These are phyloP conservation scores for Calcarius ornatus DNA, from an alignment of 2,113 vertebrate genomes.

Conservation along the genomic window DNA sequence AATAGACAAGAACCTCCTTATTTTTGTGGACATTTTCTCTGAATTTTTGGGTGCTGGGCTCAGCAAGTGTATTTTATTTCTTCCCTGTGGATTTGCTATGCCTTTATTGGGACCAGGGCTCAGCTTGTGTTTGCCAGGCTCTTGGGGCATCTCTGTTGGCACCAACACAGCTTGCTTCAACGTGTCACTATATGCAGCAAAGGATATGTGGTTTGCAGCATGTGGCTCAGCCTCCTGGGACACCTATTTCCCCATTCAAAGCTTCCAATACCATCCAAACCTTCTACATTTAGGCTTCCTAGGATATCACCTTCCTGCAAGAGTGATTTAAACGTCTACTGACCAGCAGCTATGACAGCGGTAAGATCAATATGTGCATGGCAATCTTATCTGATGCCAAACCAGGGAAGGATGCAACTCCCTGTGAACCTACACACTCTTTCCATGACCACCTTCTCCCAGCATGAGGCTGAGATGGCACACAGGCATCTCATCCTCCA, in stretches of 20 bases:
- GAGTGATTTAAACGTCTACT: neutral
- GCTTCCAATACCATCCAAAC: neutral
- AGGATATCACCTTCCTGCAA: neutral
- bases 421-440: fast-evolving
- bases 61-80: neutral
- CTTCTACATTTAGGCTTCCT: neutral
- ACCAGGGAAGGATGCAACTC: neutral
- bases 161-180: neutral
- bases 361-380: neutral
- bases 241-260: neutral
- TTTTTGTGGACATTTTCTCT: neutral
- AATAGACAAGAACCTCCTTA: neutral
- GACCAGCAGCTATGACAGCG: neutral
- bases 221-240: neutral
- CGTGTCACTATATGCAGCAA: fast-evolving
- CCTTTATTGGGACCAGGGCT: neutral
- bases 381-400: neutral
- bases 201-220: neutral
- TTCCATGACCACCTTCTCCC: neutral
- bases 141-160: neutral
- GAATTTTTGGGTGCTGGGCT: neutral
- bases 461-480: neutral
- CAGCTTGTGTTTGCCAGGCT: neutral
- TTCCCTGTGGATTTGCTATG: neutral
- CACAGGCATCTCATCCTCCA: neutral